These are phyloP conservation scores for Oegoconia quadripuncta DNA, from an alignment of 2,888 invertebrate species.

Conservation along the genomic window DNA sequence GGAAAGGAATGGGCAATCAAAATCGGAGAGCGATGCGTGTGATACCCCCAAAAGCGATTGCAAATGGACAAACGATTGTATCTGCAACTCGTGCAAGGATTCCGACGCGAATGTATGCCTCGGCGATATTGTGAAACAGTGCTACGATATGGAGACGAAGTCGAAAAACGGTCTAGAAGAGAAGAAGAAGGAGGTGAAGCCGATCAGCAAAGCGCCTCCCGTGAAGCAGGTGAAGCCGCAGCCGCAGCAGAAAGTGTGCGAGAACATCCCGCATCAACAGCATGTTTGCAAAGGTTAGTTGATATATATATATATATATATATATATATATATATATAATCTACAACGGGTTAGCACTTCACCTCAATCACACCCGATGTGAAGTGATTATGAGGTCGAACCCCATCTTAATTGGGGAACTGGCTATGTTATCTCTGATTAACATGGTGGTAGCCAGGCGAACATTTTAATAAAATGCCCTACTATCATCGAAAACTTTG, in stretches of 20 bases:
- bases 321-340: too few relatives aligned
- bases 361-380: too few relatives aligned
- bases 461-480: too few relatives aligned
- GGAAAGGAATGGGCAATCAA: conserved; percentile 55
- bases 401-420: too few relatives aligned
- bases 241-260: conserved; percentile 51
- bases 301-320: too few relatives aligned
- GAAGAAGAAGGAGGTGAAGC: conserved; percentile 34
- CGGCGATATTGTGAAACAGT: conserved; percentile 51
- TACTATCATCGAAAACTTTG: too few relatives aligned
- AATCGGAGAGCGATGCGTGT: conserved; percentile 61
- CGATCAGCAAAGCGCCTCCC: conserved; percentile 32
- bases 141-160: conserved; percentile 43
- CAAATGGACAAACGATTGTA: conserved; percentile 66
- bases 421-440: too few relatives aligned
- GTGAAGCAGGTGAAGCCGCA: conserved; percentile 41
- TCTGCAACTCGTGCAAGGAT: conserved; percentile 52
- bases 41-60: conserved; percentile 61
- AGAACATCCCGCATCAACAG: conserved; percentile 60
- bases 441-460: too few relatives aligned
- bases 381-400: too few relatives aligned
- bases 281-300: conserved; percentile 68
- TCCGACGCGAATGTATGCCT: conserved; percentile 37
- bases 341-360: too few relatives aligned
- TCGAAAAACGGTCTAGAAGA: conserved; percentile 36